Base-by-base conservation (phyloP, 2,797 vertebrate species). In the Steatocranus sp. region DNA sequence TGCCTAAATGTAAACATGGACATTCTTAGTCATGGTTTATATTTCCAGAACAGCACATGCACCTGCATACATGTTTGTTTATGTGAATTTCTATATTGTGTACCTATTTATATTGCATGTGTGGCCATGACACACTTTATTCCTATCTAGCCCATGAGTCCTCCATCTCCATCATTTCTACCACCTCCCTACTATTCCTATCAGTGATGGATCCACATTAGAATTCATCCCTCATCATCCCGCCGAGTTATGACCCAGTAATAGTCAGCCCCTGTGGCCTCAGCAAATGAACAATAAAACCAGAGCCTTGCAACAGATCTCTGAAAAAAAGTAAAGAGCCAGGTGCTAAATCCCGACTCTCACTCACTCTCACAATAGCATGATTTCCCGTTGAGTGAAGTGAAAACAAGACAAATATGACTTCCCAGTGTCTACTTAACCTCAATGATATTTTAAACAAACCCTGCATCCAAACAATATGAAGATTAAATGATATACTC, bases 281-380 rank as follows among this genome's bases (percentile, higher is more conserved):
- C 90, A 80, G 90, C 92, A 95, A 94, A 96, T 94, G 93, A 95
- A 95, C 93, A 95, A 94, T 94, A 95, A 95, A 95, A 90, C 92
- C 90, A 84, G 83, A 89, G 85, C 84, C 92, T 92, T 94, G 90
- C 88, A 87, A 92, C 90, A 90, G 88, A 92, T 93, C 88, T 88
- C 27, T 88, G 90, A 9, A 73, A 90, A 88, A 84, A 56, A 41
- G 43, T 63, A 85, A 68, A 25, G 87, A 90, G 86, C 75, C 81
- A 91, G 86, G 86, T 93, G 86, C 90, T 85, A 93, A 92, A 91
- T 93, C 81, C 83, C 27, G 77, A 86, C 83, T 87, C 81, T 86
- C 82, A 74, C 56, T 77, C 50, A 32, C 51, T 89, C 66, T 78
- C 81, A 43, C 46, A 75, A 74, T 46, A 66, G 58, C 2, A 4